Percentiles rank a stretch among this genome's conserved stretches.
These are phyloP conservation scores for Orthosia gothica DNA, from an alignment of 2,888 invertebrate genomes.

Conservation along the genomic window DNA sequence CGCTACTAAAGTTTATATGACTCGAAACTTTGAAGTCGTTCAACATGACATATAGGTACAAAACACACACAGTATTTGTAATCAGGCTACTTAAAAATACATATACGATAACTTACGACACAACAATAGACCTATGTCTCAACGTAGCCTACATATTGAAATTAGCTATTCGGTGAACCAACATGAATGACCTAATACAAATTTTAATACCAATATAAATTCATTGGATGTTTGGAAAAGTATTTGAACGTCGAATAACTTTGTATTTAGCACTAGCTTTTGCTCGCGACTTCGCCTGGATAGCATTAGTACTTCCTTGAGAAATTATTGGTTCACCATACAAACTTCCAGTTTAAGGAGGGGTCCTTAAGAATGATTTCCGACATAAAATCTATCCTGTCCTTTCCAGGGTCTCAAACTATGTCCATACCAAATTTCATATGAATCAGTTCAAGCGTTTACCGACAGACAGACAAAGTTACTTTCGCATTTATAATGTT, in stretches of 20 bases:
- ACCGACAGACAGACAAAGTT: no score
- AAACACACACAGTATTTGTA: conserved; percentile 46
- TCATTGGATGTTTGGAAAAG: conserved; percentile 50
- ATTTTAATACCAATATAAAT: conserved; percentile 65
- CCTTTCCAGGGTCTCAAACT: no score
- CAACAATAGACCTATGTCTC: conserved; percentile 58
- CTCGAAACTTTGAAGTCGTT: conserved; percentile 24
- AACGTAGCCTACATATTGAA: conserved; percentile 70
- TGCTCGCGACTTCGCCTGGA: no score
- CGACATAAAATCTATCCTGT: no score
- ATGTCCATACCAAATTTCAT: no score
- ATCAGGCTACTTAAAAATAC: conserved; percentile 56
- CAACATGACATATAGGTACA: not conserved
- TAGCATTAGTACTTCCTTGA: no score
- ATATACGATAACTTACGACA: conserved; percentile 60
- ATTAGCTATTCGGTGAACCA: conserved; percentile 64
- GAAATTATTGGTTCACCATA: no score
- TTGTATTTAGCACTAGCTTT: conserved; percentile 6
- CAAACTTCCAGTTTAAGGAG: no score
- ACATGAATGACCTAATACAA: conserved; percentile 59
- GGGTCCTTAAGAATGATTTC: no score
- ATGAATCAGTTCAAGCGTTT: no score
- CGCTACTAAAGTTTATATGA: conserved; percentile 14
- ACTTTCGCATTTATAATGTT: no score
- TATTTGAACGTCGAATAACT: conserved; percentile 17